Evolutionary conservation across 2,888 invertebrate species (phyloP).

Genomic region (Tuta absoluta): DNA sequence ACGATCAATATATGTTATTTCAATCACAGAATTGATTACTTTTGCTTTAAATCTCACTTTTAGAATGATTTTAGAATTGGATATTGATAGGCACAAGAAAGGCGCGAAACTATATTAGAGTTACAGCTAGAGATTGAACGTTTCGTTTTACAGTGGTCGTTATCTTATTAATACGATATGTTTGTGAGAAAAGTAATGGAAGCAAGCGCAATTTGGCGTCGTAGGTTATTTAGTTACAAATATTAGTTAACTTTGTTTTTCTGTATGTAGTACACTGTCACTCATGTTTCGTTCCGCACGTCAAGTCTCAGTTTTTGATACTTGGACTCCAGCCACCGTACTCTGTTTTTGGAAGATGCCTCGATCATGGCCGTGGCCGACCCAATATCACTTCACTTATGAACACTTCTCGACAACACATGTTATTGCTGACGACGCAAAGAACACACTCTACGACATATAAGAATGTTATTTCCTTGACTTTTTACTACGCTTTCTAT

Average conservation of each 20-base stretch:
- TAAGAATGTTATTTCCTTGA: background rate
- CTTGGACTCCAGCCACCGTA: slow-evolving; percentile 76
- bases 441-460: slow-evolving; percentile 34
- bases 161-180: slow-evolving; percentile 72
- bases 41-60: slow-evolving; percentile 58
- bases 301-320: slow-evolving; percentile 76
- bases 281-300: slow-evolving; percentile 77
- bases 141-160: slow-evolving; percentile 58
- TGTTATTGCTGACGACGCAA: slow-evolving; percentile 50
- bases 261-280: slow-evolving; percentile 47
- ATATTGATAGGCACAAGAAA: slow-evolving; percentile 76
- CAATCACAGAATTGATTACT: slow-evolving; percentile 69
- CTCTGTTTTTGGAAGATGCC: slow-evolving; percentile 65
- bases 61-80: slow-evolving; percentile 64
- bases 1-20: slow-evolving; percentile 57
- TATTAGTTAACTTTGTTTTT: slow-evolving; percentile 41
- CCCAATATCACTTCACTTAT: slow-evolving; percentile 72
- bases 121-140: slow-evolving; percentile 59
- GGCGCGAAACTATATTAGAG: slow-evolving; percentile 66
- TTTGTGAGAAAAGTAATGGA: slow-evolving; percentile 73
- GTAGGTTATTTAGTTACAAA: slow-evolving; percentile 28
- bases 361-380: slow-evolving; percentile 80
- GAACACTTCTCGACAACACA: slow-evolving; percentile 67
- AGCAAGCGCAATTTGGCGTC: slow-evolving; percentile 80
- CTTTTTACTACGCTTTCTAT: background rate